These are phyloP conservation scores for Eristalis pertinax DNA, from an alignment of 2,888 invertebrate genomes.

Conservation along the genomic window DNA sequence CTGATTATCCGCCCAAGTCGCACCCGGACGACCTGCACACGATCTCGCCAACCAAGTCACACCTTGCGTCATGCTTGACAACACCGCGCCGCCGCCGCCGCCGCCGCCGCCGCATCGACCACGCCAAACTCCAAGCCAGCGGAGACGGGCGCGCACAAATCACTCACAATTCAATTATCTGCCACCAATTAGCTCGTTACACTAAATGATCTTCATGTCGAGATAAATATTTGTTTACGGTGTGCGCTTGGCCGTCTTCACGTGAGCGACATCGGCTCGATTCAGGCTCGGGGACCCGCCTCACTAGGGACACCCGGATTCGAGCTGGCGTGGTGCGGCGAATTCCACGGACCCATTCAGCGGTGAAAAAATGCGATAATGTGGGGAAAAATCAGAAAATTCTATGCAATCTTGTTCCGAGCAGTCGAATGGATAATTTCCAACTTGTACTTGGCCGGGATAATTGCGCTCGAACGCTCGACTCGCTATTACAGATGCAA, in stretches of 20 bases:
- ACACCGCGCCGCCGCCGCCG: no score
- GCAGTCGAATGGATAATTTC: conserved; percentile 37
- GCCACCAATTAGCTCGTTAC: conserved; percentile 60
- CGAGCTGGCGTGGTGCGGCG: background rate
- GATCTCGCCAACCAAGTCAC: background rate
- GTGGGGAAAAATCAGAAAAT: conserved; percentile 42
- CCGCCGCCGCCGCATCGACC: conserved; percentile 18
- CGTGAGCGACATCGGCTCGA: conserved; percentile 8
- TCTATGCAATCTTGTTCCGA: conserved; percentile 36
- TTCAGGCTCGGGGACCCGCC: background rate
- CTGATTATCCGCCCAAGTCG: conserved; percentile 10
- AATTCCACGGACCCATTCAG: conserved; percentile 49
- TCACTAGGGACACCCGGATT: conserved; percentile 45
- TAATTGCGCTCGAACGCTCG: conserved; percentile 11
- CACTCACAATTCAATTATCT: conserved; percentile 63
- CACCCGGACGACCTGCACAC: background rate
- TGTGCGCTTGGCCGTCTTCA: conserved; percentile 34
- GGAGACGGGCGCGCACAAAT: conserved; percentile 32
- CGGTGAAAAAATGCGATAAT: conserved; percentile 45
- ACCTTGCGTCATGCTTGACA: conserved; percentile 10
- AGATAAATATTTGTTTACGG: conserved; percentile 62
- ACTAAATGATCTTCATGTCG: conserved; percentile 62
- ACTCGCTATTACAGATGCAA: conserved; percentile 33
- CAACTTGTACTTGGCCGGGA: conserved; percentile 10
- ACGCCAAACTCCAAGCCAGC: conserved; percentile 2